Percentiles rank a stretch among this genome's conserved stretches.
Evolutionary conservation across 35 echinoderm and acorn worm genomes (phyloP).

Genomic region (Chiridota heheva): DNA sequence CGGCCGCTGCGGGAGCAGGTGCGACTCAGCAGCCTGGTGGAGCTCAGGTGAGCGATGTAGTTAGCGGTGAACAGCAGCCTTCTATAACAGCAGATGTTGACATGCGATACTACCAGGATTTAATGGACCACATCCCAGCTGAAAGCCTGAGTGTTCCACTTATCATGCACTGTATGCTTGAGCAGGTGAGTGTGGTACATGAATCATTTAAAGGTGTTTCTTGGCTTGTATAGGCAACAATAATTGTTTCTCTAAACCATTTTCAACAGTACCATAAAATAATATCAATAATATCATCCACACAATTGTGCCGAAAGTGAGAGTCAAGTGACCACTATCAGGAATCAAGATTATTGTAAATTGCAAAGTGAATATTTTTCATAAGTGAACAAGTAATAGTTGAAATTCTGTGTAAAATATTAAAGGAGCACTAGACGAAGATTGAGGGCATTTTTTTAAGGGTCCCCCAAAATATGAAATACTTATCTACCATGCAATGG

Average conservation of each 20-base stretch:
- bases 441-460: too few species aligned
- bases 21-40: constrained; percentile 19
- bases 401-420: too few species aligned
- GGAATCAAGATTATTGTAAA: too few species aligned
- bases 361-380: too few species aligned
- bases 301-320: too few species aligned
- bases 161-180: constrained; percentile 96
- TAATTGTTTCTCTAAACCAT: background rate
- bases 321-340: too few species aligned
- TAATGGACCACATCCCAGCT: constrained; percentile 81
- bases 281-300: too few species aligned
- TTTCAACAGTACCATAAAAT: too few species aligned
- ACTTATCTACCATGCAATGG: too few species aligned
- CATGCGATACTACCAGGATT: constrained; percentile 79
- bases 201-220: background rate
- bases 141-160: constrained; percentile 91
- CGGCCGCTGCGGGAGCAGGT: background rate
- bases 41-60: background rate
- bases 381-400: too few species aligned
- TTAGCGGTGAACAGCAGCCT: background rate
- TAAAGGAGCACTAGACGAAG: too few species aligned
- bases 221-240: background rate
- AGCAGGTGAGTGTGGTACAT: constrained; percentile 69
- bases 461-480: too few species aligned
- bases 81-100: constrained; percentile 51